Percentiles rank a stretch among this genome's conserved stretches.
These are phyloP conservation scores for Pongo abelii DNA, from an alignment of 2,113 vertebrate species.

Conservation along the genomic window DNA sequence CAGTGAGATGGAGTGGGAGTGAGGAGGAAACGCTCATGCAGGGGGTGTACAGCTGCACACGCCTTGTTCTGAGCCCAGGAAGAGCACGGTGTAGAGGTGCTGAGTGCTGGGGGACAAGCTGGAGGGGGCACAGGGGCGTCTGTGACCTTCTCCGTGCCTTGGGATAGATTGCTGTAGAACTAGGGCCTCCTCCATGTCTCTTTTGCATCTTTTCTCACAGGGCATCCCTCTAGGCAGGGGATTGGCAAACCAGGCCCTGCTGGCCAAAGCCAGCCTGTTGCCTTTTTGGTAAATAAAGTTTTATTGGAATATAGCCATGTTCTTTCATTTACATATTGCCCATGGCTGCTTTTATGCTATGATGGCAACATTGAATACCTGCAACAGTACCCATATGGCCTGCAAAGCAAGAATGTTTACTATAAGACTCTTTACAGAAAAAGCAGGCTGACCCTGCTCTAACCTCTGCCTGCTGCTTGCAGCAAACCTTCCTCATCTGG, in stretches of 20 bases:
- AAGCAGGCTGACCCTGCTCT: neutral
- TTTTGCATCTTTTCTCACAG: neutral
- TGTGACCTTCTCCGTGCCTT: neutral
- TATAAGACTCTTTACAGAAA: neutral
- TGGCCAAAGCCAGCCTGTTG: neutral
- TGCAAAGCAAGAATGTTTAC: neutral
- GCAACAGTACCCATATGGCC: neutral
- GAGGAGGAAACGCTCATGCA: rapidly evolving
- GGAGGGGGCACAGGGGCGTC: too few species aligned
- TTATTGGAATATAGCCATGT: neutral
- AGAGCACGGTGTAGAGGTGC: neutral
- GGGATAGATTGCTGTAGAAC: neutral
- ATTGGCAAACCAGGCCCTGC: neutral
- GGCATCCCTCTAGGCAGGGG: neutral
- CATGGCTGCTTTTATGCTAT: neutral
- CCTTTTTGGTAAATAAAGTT: neutral
- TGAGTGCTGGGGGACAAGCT: neutral
- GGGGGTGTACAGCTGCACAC: rapidly evolving
- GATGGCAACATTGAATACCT: neutral
- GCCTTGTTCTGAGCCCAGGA: neutral
- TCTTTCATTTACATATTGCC: neutral
- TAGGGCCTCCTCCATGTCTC: neutral
- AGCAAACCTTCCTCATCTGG: neutral
- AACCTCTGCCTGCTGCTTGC: neutral
- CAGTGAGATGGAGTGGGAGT: neutral